Conservation (phyloP, 2,113 vertebrate species). For the Mobula birostris region DNA sequence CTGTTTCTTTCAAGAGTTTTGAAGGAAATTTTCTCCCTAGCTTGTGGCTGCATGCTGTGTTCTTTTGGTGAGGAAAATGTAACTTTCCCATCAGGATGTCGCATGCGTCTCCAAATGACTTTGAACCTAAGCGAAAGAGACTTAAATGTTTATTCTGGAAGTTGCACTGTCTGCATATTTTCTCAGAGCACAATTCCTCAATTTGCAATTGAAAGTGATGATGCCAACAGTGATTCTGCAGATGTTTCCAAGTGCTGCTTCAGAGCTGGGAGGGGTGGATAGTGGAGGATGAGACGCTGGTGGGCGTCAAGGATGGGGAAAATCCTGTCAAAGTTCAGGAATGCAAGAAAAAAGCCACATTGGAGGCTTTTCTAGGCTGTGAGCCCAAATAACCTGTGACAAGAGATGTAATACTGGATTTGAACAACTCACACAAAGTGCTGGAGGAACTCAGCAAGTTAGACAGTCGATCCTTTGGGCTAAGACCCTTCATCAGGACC, state of each 20-base stretch:
- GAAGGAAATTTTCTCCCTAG: neutral
- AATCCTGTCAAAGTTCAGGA: neutral
- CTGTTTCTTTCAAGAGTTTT: neutral
- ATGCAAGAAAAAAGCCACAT: neutral
- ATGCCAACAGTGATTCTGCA: neutral
- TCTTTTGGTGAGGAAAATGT: neutral
- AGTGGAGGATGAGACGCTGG: neutral
- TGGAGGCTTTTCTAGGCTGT: neutral
- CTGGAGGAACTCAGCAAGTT: no score
- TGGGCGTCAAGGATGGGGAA: neutral
- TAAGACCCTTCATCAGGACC: no score
- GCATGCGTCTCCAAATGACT: neutral
- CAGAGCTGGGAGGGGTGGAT: neutral
- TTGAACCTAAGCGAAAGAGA: neutral
- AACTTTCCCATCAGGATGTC: conserved; percentile 13
- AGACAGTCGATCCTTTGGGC: no score
- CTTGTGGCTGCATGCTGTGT: neutral
- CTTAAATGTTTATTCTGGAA: conserved; percentile 10
- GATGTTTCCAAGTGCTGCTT: neutral
- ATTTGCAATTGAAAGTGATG: neutral
- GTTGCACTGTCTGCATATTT: neutral
- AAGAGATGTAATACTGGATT: neutral
- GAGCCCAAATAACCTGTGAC: neutral
- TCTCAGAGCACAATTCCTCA: neutral
- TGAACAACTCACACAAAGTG: neutral